Base-by-base conservation (phyloP, 2,113 vertebrate species). In the Perca flavescens region DNA sequence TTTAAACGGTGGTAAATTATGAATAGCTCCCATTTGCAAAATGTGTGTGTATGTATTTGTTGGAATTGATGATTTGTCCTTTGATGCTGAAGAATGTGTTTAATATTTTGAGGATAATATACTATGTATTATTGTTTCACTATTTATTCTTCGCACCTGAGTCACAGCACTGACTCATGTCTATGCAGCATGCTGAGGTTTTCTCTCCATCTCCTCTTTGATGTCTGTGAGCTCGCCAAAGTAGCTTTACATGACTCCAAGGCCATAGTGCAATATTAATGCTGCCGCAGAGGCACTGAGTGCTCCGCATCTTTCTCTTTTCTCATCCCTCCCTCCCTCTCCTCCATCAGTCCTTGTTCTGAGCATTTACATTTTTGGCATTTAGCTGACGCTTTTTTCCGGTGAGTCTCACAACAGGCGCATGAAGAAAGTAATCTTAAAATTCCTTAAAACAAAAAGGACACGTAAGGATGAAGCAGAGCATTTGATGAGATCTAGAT, bases 191-290 rank as follows among this genome's bases (percentile, higher is more conserved):
- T 1, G 63, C 79, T 54, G 74, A 83, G 75, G 67, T 79, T 68
- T 74, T 74, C 57, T 82, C 71, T 47, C 21, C 77, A 17, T 62
- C 57, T 79, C 75, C 17, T 69, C 74, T 88, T 84, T 89, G 79
- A 86, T 77, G 88, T 77, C 61, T 40, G 5, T 17, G 6, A 83
- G 79, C 83, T 88, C 84, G 74, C 87, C 75, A 75, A 86, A 80
- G 82, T 36, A 83, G 86, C 88, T 88, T 90, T 77, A 89, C 77
- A 58, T 91, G 88, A 70, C 91, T 92, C 79, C 81, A 64, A 88
- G 88, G 88, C 88, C 84, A 21, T 78, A 22, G 76, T 90, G 78
- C 82, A 94, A 93, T 93, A 93, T 94, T 94, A 92, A 94, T 93
- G 91, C 85, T 89, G 85, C 86, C 65, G 79, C 89, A 88, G 77